Conservation (phyloP, 2,797 vertebrate species). For the Balearica regulorum region DNA sequence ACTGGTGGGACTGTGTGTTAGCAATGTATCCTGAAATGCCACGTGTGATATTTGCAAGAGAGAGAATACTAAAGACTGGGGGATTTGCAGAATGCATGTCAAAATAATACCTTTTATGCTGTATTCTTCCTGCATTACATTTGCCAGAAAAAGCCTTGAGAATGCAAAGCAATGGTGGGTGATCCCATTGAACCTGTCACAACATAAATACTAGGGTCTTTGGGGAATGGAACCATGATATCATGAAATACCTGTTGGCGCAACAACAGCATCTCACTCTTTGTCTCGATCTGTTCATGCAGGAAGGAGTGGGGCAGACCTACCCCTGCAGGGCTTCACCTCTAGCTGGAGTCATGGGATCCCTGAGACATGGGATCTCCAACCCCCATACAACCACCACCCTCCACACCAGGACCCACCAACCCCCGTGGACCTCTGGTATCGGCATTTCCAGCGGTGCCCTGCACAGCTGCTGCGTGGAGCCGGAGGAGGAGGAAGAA, state of each 20-base stretch:
- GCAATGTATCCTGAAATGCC: not conserved
- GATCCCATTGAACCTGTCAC: not conserved
- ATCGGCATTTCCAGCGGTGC: accelerated
- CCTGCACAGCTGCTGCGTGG: accelerated
- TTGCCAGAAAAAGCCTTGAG: not conserved
- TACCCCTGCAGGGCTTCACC: not conserved
- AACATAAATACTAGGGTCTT: not conserved
- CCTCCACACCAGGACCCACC: not conserved
- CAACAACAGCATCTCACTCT: not conserved
- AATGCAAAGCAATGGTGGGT: not conserved
- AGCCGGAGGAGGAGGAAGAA: not conserved
- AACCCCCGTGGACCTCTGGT: accelerated
- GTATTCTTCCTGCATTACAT: not conserved
- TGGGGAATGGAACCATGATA: not conserved
- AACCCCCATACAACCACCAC: accelerated
- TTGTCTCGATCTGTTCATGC: not conserved
- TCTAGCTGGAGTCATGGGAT: not conserved
- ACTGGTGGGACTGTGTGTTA: not conserved
- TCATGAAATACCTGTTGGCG: not conserved
- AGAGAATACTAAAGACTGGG: not conserved
- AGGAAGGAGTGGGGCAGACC: not conserved
- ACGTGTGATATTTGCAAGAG: not conserved
- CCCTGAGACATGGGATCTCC: not conserved
- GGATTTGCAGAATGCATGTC: not conserved
- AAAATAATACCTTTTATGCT: not conserved